Evolutionary conservation across 2,113 vertebrate genomes (phyloP).

Genomic region (Eulemur macaco): DNA sequence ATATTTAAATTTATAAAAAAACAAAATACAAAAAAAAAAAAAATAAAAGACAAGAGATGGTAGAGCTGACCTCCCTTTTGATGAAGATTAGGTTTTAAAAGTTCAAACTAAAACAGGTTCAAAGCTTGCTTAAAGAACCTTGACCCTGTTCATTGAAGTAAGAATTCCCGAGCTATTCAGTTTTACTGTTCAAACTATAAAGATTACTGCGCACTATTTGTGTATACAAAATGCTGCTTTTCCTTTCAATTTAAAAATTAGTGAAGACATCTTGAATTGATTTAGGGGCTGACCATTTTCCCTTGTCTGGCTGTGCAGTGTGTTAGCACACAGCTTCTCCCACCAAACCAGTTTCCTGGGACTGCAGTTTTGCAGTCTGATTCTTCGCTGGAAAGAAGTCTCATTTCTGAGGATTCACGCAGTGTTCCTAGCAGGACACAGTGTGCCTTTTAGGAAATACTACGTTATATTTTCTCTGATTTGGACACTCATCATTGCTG

Average conservation of each 20-base stretch:
- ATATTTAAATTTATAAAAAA: background rate
- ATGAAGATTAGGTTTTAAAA: background rate
- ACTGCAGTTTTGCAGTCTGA: background rate
- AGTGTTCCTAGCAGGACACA: background rate
- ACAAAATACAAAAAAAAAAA: background rate
- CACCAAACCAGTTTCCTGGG: background rate
- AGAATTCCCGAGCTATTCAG: background rate
- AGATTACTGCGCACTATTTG: background rate
- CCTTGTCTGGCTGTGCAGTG: background rate
- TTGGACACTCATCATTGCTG: background rate
- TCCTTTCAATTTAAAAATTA: slow-evolving; percentile 10
- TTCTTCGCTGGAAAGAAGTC: background rate
- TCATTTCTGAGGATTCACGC: background rate
- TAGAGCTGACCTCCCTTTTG: background rate
- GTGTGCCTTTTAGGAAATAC: slow-evolving; percentile 25
- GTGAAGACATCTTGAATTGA: background rate
- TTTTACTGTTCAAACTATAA: background rate
- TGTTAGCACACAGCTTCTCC: background rate
- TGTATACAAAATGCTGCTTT: background rate
- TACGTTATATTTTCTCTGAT: background rate
- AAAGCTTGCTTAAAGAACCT: background rate
- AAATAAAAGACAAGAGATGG: background rate
- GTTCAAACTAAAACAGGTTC: background rate
- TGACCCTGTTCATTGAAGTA: background rate
- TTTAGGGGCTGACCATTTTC: background rate